A percentile compares a stretch with the other conserved stretches of the same genome.
These are phyloP conservation scores for Augochlorella aurata DNA, from an alignment of 2,888 invertebrate genomes.

Conservation along the genomic window DNA sequence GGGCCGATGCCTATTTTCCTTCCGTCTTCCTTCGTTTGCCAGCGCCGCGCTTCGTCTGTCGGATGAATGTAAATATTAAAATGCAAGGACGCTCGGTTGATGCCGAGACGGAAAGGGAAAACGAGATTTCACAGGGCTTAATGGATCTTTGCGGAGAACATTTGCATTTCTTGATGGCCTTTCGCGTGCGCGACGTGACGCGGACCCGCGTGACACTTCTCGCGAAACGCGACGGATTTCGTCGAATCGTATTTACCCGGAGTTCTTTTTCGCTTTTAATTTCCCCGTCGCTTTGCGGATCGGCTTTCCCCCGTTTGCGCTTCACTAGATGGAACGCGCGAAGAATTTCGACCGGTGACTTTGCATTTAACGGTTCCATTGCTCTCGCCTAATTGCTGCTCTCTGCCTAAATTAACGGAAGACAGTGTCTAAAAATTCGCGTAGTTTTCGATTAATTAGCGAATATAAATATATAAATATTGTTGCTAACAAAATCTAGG, in stretches of 20 bases:
- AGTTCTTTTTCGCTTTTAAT: not conserved
- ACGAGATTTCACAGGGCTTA: slow-evolving; percentile 44
- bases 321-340: not conserved
- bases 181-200: slow-evolving; percentile 27
- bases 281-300: not conserved
- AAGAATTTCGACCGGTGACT: not conserved
- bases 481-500: too few relatives aligned
- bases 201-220: slow-evolving; percentile 7
- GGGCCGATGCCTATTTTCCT: slow-evolving; percentile 2
- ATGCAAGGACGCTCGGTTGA: slow-evolving; percentile 40
- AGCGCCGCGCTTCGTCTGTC: not conserved
- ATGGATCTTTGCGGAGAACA: slow-evolving; percentile 47
- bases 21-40: not conserved
- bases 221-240: slow-evolving; percentile 13
- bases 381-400: not conserved
- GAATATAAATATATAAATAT: not conserved
- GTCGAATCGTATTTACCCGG: slow-evolving; percentile 32
- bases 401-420: too few relatives aligned
- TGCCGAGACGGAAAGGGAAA: slow-evolving; percentile 37
- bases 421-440: not conserved
- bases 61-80: slow-evolving; percentile 54
- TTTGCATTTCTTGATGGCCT: slow-evolving; percentile 52
- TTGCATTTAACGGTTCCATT: not conserved
- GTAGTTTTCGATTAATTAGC: not conserved
- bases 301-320: not conserved